These are phyloP conservation scores for Cochlearius cochlearius DNA, from an alignment of 2,113 vertebrate genomes.

Conservation along the genomic window DNA sequence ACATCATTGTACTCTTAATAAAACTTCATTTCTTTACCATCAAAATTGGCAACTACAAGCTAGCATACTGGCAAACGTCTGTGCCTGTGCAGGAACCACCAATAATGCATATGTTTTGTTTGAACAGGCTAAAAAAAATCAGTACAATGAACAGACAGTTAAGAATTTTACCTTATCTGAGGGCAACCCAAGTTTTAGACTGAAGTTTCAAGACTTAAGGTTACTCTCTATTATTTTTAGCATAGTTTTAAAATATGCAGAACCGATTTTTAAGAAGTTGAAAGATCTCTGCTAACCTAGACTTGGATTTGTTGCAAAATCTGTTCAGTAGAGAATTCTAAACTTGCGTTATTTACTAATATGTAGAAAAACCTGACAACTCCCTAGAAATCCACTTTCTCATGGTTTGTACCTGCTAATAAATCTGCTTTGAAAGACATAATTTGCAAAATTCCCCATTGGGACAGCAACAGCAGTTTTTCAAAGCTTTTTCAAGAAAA, in stretches of 20 bases:
- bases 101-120: neutral
- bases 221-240: neutral
- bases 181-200: neutral
- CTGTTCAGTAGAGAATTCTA: neutral
- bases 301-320: neutral
- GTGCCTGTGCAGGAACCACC: neutral
- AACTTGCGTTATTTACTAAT: neutral
- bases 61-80: neutral
- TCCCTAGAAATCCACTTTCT: neutral
- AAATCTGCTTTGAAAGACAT: neutral
- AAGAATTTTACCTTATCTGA: neutral
- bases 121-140: neutral
- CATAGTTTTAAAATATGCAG: neutral
- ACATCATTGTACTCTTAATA: neutral
- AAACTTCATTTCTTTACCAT: neutral
- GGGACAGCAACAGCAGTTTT: neutral
- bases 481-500: neutral
- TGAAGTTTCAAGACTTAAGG: neutral
- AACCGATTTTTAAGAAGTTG: neutral
- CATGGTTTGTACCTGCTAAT: neutral
- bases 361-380: neutral
- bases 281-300: neutral
- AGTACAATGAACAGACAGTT: neutral
- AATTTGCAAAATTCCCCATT: neutral
- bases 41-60: neutral